phyloP scores from a whole-genome alignment of 37 sponge, comb jelly and placozoan species.

The Hormiphora californensis region DNA sequence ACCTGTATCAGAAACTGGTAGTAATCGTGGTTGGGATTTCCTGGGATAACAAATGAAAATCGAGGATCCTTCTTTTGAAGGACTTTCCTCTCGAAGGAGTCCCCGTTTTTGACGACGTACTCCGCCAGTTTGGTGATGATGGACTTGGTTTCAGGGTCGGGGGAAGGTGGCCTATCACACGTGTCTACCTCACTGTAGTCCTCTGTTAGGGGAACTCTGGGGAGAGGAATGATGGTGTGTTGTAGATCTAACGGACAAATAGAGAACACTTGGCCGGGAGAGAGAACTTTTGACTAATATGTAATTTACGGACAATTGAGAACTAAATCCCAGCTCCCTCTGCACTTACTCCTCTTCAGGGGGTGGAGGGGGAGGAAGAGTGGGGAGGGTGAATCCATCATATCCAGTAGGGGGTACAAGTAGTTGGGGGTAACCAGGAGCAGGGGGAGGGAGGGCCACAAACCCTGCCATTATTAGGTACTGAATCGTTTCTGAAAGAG shows the following conservation, averaged over 20 bases:
- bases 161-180: neutral
- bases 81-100: slow-evolving; percentile 44
- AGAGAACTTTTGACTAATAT: neutral
- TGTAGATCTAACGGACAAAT: neutral
- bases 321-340: neutral
- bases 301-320: neutral
- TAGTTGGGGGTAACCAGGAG: slow-evolving; percentile 9
- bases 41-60: slow-evolving; percentile 23
- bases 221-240: neutral
- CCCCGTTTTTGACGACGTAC: slow-evolving; percentile 41
- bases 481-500: slow-evolving; percentile 38
- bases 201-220: neutral
- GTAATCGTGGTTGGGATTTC: neutral
- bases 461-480: slow-evolving; percentile 46
- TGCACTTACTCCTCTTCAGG: slow-evolving; percentile 19
- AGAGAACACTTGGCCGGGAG: neutral
- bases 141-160: neutral
- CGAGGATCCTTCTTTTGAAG: neutral
- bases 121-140: slow-evolving; percentile 50
- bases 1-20: slow-evolving; percentile 25
- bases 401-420: slow-evolving; percentile 20
- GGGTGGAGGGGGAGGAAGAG: neutral
- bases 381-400: slow-evolving; percentile 21
- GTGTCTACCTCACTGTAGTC: neutral
- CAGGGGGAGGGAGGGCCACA: slow-evolving; percentile 28